Evolutionary conservation across 1,140 invertebrate genomes (phyloP), one percentile per base, ranked within the genome.

Genomic region (Phthorimaea operculella): DNA sequence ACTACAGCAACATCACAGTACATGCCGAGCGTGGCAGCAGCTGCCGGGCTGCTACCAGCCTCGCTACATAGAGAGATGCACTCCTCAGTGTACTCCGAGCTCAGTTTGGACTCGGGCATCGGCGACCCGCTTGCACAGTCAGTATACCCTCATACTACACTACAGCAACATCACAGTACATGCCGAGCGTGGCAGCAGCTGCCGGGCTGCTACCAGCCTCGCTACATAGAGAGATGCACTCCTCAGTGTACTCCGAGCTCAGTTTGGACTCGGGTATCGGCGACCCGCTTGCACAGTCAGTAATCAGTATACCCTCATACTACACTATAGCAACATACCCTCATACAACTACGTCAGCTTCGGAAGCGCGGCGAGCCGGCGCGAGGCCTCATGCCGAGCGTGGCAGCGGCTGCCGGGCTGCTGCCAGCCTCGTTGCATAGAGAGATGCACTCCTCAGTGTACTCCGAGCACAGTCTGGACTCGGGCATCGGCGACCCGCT

Each of bases 51-150:
- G 42, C 70, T 77, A 57, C 80, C 81, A 49, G 76, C 87, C 56
- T 97, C 94, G 9, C 87, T 98, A 55, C 94, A 96, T 9, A 91
- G 91, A 8, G 96, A 98, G 86, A 87, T 98, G 60, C 94, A 97
- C 78, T 92, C 90, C 49, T 96, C 95, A n/a, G 86, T 94, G 55
- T 93, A 92, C 82, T 94, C 93, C 0, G 93, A 94, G 78, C 87
- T 93, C 47, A 94, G 93, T 73, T 83, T 93, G 14, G 93, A 95
- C 75, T 94, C 93, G 14, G 93, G 93, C 55, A 93, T 94, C 59
- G 79, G 87, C 45, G 79, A 84, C 52, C 77, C 76, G 53, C 67
- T 79, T 17, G 77, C 76, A 60, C 72, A 79, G 77, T 79, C 4
- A 70, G 70, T 71, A 57, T 48, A 28, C n/a, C n/a, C 16, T 14